Conservation (phyloP, 2,797 vertebrate genomes). For the Spinus olivaceus region DNA sequence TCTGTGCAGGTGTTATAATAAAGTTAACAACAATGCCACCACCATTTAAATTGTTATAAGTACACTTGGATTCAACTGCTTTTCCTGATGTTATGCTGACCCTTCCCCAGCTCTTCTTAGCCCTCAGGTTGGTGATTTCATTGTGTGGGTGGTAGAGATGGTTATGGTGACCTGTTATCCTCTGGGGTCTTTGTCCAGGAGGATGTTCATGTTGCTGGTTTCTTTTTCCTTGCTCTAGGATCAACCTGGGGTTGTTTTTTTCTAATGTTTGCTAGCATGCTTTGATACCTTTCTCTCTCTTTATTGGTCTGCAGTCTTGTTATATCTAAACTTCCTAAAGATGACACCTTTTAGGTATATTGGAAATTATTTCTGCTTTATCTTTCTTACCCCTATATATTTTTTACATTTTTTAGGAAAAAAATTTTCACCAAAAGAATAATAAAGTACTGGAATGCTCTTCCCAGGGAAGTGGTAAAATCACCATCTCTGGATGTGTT, state of each 20-base stretch:
- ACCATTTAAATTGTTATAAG: not conserved
- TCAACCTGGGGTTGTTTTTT: accelerated
- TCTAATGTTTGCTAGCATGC: not conserved
- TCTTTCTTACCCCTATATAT: not conserved
- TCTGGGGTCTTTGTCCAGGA: not conserved
- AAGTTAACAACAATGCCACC: not conserved
- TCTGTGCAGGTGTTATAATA: not conserved
- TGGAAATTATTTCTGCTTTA: not conserved
- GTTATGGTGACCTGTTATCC: not conserved
- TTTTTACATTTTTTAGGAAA: no score
- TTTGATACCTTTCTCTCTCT: not conserved
- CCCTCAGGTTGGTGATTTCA: not conserved
- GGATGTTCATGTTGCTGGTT: not conserved
- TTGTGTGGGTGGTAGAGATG: not conserved
- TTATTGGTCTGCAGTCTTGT: not conserved
- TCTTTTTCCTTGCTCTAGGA: not conserved
- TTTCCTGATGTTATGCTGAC: not conserved
- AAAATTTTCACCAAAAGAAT: no score
- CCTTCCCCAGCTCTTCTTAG: not conserved
- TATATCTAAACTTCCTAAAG: not conserved
- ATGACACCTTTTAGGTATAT: accelerated
- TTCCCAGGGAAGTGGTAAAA: no score
- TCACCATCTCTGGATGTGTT: no score
- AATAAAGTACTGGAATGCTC: no score
- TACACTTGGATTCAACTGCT: not conserved